Evolutionary conservation across 2,113 vertebrate genomes (phyloP).

Genomic region (Thamnaconus septentrionalis): DNA sequence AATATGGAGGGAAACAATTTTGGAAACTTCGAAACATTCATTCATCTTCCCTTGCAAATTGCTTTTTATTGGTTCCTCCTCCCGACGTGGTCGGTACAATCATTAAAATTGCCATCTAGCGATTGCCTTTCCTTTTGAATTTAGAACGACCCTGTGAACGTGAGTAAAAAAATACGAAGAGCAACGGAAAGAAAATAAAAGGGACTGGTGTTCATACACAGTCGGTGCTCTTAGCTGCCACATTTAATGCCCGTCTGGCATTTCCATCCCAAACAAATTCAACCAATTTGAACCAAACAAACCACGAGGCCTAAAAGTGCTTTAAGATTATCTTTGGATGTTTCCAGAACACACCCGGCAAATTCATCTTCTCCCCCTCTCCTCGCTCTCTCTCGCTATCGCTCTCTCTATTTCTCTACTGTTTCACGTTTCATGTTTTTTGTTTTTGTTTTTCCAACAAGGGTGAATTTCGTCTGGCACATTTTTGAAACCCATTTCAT

Average conservation of each 20-base stretch:
- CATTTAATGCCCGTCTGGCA: slow-evolving; percentile 68
- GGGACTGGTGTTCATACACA: slow-evolving; percentile 40
- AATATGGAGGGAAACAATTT: slow-evolving; percentile 41
- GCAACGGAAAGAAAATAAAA: slow-evolving; percentile 44
- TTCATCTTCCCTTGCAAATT: slow-evolving; percentile 33
- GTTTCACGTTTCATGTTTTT: slow-evolving; percentile 44
- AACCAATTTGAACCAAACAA: slow-evolving; percentile 68
- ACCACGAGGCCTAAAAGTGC: slow-evolving; percentile 79
- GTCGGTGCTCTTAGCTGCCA: slow-evolving; percentile 74
- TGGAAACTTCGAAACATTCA: slow-evolving; percentile 13
- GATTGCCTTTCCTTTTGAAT: slow-evolving; percentile 64
- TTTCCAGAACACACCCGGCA: slow-evolving; percentile 73
- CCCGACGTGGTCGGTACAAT: slow-evolving; percentile 41
- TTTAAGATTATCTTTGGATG: slow-evolving; percentile 81
- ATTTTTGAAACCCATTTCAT: slow-evolving; percentile 66
- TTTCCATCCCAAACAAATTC: slow-evolving; percentile 59
- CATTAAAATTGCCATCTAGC: slow-evolving; percentile 64
- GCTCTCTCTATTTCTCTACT: slow-evolving; percentile 10
- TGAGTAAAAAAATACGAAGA: slow-evolving; percentile 42
- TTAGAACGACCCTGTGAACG: slow-evolving; percentile 59
- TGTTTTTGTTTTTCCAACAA: slow-evolving; percentile 22
- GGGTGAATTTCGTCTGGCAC: slow-evolving; percentile 70
- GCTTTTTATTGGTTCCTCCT: slow-evolving; percentile 5
- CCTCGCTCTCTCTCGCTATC: slow-evolving; percentile 10
- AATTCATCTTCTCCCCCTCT: slow-evolving; percentile 27